Evolutionary conservation across 2,888 invertebrate species (phyloP), one percentile per base, ranked within the genome.

Genomic region (Papilio demoleus): DNA sequence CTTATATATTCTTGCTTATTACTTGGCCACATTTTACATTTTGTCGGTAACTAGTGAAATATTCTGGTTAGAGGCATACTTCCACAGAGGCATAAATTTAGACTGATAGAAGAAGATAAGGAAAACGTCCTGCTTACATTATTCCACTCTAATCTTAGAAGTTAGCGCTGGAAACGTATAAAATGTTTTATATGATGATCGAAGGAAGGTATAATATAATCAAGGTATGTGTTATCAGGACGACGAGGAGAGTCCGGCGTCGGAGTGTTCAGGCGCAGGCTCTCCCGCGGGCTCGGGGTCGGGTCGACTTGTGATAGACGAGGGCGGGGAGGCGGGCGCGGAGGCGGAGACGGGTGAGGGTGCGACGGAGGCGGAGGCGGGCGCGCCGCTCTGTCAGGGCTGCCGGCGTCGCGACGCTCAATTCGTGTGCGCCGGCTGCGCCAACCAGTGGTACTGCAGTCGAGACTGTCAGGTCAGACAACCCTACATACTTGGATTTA

Each of bases 361-460:
- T 78, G 82, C 93, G 34, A 73, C 80, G n/a, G 89, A 78, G 71
- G 72, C 75, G 75, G 87, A 79, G 73, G 86, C 83, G 58, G 93
- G 91, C 72, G 94, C 95, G 73, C 96, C 97, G 63, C 94, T 95
- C 75, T 98, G 97, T 86, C 97, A 97, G 93, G 97, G 97, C 74
- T 98, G 97, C 85, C 94, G 96, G 76, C 94, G 95, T 70, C 94
- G 95, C 73, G 94, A 96, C 77, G 97, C 97, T 71, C 97, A 96
- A 89, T 97, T 96, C 82, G 97, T 97, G 53, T 98, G 97, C 85
- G 97, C 97, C 56, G 97, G 97, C 62, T 98, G 97, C 86, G 96
- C 96, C 74, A 97, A 97, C 89, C 97, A 97, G 90, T 98, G 98
- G 97, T 98, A 98, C 88, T 98, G 98, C 93, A 97, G 97, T 82